Conservation (phyloP, 2,113 vertebrate genomes). For the Sitta europaea region DNA sequence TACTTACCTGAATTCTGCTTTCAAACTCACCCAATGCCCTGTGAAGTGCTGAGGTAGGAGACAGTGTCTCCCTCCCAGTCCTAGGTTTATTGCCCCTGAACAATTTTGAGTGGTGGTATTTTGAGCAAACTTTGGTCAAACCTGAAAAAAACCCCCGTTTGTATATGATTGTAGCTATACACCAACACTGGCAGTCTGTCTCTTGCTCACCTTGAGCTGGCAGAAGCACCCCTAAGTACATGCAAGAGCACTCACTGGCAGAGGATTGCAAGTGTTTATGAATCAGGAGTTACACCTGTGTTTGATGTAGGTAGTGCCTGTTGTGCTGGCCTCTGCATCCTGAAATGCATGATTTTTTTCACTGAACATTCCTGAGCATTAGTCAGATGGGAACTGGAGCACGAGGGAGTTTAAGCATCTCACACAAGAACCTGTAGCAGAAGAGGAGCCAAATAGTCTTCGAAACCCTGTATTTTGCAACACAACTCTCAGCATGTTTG, state of each 20-base stretch:
- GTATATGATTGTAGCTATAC: neutral
- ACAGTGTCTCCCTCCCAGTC: neutral
- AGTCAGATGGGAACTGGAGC: neutral
- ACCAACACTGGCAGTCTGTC: neutral
- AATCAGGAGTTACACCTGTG: neutral
- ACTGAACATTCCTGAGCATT: rapidly evolving
- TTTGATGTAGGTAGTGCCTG: rapidly evolving
- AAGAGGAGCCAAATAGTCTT: neutral
- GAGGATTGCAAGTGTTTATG: neutral
- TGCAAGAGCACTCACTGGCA: neutral
- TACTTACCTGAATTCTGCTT: neutral
- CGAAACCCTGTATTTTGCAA: neutral
- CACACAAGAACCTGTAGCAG: neutral
- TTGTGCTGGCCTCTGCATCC: neutral
- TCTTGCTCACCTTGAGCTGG: neutral
- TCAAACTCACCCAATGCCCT: neutral
- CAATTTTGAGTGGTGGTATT: neutral
- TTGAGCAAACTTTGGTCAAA: neutral
- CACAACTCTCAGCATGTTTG: neutral
- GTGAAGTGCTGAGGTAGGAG: neutral
- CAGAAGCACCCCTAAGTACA: neutral
- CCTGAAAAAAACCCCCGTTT: neutral
- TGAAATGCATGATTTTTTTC: neutral
- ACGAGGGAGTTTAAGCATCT: neutral
- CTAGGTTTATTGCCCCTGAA: neutral